Evolutionary conservation across 2,888 invertebrate species (phyloP).

Genomic region (Sarcophaga rosellei): DNA sequence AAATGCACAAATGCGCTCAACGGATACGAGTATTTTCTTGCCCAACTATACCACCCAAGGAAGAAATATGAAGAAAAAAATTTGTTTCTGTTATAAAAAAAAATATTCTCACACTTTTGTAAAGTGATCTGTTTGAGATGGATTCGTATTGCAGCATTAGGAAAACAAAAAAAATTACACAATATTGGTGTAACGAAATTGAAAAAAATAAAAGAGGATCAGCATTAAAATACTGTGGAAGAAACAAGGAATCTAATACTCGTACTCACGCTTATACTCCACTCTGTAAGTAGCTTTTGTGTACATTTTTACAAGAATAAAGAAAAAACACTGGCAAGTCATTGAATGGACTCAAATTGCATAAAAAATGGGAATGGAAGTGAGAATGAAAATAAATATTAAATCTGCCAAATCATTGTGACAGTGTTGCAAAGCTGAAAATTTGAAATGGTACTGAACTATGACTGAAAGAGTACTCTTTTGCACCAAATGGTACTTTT

Average conservation of each 20-base stretch:
- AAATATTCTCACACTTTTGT: constrained; percentile 56
- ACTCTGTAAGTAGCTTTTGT: neutral
- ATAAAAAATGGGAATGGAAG: constrained; percentile 12
- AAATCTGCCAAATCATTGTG: constrained; percentile 44
- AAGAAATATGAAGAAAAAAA: constrained; percentile 25
- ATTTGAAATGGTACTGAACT: too few relatives aligned
- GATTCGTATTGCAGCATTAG: neutral
- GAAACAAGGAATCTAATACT: neutral
- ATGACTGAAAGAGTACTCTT: too few relatives aligned
- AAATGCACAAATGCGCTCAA: constrained; percentile 6
- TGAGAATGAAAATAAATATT: neutral
- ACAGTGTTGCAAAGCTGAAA: too few relatives aligned
- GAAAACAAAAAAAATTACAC: neutral
- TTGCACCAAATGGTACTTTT: too few relatives aligned
- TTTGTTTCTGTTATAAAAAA: neutral
- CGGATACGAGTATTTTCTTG: neutral
- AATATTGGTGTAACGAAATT: neutral
- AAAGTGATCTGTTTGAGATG: constrained; percentile 20
- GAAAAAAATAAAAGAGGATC: constrained; percentile 14
- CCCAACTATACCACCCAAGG: constrained; percentile 54
- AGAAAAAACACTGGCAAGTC: neutral
- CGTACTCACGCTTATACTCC: neutral
- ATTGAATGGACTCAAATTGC: constrained; percentile 44
- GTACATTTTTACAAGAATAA: neutral
- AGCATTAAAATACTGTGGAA: neutral